Base-by-base conservation (phyloP, 2,797 vertebrate species). In the Myotis pilosus region DNA sequence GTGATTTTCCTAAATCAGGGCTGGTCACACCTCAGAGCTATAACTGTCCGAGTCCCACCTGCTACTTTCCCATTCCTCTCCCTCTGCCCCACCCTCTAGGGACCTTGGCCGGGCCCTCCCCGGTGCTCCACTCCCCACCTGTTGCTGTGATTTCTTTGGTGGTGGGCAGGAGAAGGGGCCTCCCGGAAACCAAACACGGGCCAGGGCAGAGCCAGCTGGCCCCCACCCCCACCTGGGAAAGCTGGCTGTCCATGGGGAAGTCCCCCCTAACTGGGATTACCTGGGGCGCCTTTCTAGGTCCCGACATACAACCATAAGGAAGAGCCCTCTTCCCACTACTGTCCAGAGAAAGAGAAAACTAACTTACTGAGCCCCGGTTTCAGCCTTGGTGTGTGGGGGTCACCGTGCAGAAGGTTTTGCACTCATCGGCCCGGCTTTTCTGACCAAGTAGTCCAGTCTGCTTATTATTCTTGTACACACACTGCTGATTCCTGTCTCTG, bases 101-200 rank as follows among this genome's bases (percentile, higher is more conserved):
- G 80, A 97, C 96, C 95, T 96, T 95, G 97, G 93, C 89, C 90
- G 8, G 55, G 69, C 30, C 92, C 74, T 89, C 60, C 62, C n/a
- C 33, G 28, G 28, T 19, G 16, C 66, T 78, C 88, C 33, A 1
- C 71, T 97, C 89, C 55, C 92, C 95, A 96, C 92, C 96, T 97
- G 96, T 94, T 92, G 79, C 94, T 89, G 89, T 94, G 90, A 96
- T 96, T 95, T 92, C 91, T 85, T 71, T 49, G 79, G 94, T 93
- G 30, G 53, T 91, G 79, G 93, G 53, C 47, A 87, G 76, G 60
- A 83, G 62, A 71, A 62, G 64, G 64, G 89, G 60, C 96, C 95
- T 96, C 92, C 92, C 69, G 49, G 89, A 96, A 97, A 96, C 55
- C 90, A 97, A 96, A 97, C 80, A 95, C 57, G 66, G 86, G 23